phyloP scores from a whole-genome alignment of 2,113 vertebrate genomes.

The Alexandromys fortis region DNA sequence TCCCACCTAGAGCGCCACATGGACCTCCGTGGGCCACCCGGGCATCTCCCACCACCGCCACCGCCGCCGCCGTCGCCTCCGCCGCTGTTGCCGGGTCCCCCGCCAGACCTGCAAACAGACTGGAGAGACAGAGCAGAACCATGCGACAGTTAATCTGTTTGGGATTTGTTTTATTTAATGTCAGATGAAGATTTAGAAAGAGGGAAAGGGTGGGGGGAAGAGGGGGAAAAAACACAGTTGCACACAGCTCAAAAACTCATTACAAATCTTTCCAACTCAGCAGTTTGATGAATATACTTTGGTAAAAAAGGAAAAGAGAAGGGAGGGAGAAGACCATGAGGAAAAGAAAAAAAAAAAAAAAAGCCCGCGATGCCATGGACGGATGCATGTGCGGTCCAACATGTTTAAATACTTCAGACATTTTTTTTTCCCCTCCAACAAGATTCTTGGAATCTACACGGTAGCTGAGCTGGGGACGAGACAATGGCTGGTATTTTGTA shows the following conservation, averaged over 20 bases:
- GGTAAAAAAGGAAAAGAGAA: slow-evolving; percentile 20
- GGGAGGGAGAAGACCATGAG: neutral
- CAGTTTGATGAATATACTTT: slow-evolving; percentile 72
- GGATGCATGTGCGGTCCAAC: slow-evolving; percentile 18
- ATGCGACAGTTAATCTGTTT: slow-evolving; percentile 68
- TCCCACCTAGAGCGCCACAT: slow-evolving; percentile 81
- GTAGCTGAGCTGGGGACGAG: neutral
- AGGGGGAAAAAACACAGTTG: slow-evolving; percentile 16
- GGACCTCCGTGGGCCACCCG: slow-evolving; percentile 48
- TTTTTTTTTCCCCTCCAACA: neutral
- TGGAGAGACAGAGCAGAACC: slow-evolving; percentile 73
- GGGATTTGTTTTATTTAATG: slow-evolving; percentile 69
- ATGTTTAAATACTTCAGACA: slow-evolving; percentile 51
- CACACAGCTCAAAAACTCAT: slow-evolving; percentile 70
- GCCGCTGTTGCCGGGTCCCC: slow-evolving; percentile 54
- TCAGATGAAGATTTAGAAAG: slow-evolving; percentile 72
- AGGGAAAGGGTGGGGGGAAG: slow-evolving; percentile 20
- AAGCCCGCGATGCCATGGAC: neutral
- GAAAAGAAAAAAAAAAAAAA: neutral
- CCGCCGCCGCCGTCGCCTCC: neutral
- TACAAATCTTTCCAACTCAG: slow-evolving; percentile 79
- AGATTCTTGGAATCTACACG: slow-evolving; percentile 30
- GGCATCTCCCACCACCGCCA: slow-evolving; percentile 65
- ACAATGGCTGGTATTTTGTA: slow-evolving; percentile 39
- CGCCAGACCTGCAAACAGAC: slow-evolving; percentile 79